Evolutionary conservation across 2,888 invertebrate genomes (phyloP).

Genomic region (Cryptocheilus praepositus): DNA sequence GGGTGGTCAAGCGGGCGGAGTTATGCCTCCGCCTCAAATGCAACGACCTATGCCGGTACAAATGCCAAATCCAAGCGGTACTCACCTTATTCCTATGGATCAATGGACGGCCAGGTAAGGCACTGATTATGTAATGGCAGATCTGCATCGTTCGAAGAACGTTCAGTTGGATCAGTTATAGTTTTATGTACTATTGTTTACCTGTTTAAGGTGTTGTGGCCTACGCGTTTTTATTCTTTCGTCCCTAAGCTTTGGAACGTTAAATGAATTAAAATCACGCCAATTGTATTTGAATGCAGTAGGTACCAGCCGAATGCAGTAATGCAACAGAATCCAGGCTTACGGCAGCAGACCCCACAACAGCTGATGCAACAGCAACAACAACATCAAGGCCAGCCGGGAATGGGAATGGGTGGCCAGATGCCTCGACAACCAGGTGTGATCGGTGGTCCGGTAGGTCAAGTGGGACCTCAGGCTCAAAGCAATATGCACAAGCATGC

Average conservation of each 20-base stretch:
- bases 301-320: constrained; percentile 72
- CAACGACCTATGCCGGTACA: constrained; percentile 76
- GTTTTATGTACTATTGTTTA: background rate
- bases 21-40: constrained; percentile 79
- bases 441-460: constrained; percentile 70
- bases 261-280: too few relatives aligned
- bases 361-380: constrained; percentile 76
- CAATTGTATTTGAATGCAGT: constrained; percentile 22
- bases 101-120: constrained; percentile 73
- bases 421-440: constrained; percentile 70
- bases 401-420: constrained; percentile 68
- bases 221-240: background rate
- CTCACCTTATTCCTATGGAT: constrained; percentile 74
- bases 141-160: background rate
- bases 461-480: constrained; percentile 75
- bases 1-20: constrained; percentile 73
- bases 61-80: constrained; percentile 75
- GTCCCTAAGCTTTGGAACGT: too few relatives aligned
- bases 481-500: constrained; percentile 80
- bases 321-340: constrained; percentile 73
- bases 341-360: constrained; percentile 73
- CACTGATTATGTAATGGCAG: background rate
- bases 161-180: background rate
- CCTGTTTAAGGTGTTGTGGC: background rate
- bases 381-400: constrained; percentile 74